Evolutionary conservation across 1,140 invertebrate genomes (phyloP), one percentile per base, ranked within the genome.

Genomic region (Streblospio benedicti): DNA sequence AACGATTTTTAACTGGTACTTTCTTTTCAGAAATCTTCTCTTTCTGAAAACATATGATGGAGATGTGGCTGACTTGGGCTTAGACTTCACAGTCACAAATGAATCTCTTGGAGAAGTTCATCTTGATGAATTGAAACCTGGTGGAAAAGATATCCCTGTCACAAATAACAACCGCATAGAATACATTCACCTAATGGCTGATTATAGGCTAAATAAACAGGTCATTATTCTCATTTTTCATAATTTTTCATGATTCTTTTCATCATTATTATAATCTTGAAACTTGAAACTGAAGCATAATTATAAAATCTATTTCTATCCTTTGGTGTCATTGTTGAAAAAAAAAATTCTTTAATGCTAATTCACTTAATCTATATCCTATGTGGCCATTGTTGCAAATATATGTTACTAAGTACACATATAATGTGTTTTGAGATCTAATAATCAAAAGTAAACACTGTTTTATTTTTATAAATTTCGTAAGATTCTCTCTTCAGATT

Each of bases 131-230:
- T 76, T 98, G 28, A 97, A 96, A 79, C 86, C 89, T 1, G 85
- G 87, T 63, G 95, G 95, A 9, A 80, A 85, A 18, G 88, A 90
- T 69, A 95, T 95, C 69, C 83, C 86, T 4, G 94, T 98, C 0
- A 96, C 89, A 1, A 86, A 86, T 65, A 83, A 86, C 54, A 97
- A 98, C 79, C 83, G 90, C 57, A 93, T 97, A 72, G 93, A 97
- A 75, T 99, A 98, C 71, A 92, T 98, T 67, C 92, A 97, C 75
- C 77, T 95, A 56, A 87, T 98, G 76, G 93, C 94, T 1, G 91
- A 97, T 80, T 96, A 92, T 68, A 95, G 95, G 78, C 79, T 97
- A 23, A 97, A 97, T 75, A 87, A 86, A 69, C 92, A 95, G 81
- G 79, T 81, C 60, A 63, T 59, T 62, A 31, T n/a, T n/a, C n/a